These are phyloP conservation scores for Thymelicus lineola DNA, from an alignment of 2,888 invertebrate species.

Conservation along the genomic window DNA sequence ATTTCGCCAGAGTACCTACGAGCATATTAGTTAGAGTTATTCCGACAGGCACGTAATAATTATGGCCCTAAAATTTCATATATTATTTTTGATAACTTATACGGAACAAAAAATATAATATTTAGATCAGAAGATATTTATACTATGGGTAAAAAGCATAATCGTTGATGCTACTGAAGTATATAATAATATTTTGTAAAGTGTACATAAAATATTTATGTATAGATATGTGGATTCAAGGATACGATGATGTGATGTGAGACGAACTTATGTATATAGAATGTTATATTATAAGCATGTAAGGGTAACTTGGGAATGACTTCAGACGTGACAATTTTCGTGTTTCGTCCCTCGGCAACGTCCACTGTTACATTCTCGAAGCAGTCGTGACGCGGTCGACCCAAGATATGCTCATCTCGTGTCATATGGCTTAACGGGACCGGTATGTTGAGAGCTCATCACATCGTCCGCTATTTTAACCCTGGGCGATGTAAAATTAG, in stretches of 20 bases:
- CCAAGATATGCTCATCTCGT: no score
- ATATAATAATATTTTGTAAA: constrained; percentile 24
- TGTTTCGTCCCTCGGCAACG: no score
- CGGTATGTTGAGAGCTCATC: no score
- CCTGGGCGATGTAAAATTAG: no score
- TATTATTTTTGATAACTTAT: constrained; percentile 8
- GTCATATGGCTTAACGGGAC: no score
- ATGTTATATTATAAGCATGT: background rate
- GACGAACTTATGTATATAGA: background rate
- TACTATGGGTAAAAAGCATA: constrained; percentile 18
- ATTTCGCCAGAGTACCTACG: background rate
- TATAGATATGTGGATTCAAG: background rate
- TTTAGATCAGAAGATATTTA: constrained; percentile 3
- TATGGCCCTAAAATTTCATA: background rate
- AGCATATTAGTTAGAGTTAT: background rate
- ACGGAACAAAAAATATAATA: background rate
- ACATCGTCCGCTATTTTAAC: background rate
- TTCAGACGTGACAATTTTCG: no score
- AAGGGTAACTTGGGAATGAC: no score
- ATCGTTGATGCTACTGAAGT: constrained; percentile 10
- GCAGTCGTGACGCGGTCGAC: no score
- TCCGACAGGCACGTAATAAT: background rate
- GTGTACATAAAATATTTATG: constrained; percentile 25
- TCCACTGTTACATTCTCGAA: no score
- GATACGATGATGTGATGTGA: background rate